These are phyloP conservation scores for Punctoribates punctum DNA, from an alignment of 2,888 invertebrate genomes.

Conservation along the genomic window DNA sequence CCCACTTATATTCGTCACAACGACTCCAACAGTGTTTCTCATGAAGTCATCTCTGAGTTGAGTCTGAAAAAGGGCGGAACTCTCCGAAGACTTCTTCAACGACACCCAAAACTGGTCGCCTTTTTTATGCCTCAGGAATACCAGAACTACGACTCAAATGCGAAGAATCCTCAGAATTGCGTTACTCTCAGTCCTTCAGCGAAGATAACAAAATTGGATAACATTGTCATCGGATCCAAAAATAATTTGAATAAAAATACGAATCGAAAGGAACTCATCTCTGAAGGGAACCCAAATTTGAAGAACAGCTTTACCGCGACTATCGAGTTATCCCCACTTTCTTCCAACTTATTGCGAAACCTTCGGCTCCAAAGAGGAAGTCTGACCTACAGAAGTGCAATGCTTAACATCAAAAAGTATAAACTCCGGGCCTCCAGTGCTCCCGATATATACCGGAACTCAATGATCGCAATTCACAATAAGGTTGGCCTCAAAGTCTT, in stretches of 20 bases:
- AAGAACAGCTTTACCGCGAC: neutral
- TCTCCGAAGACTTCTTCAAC: slow-evolving; percentile 66
- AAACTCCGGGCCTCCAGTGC: slow-evolving; percentile 78
- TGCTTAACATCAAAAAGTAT: slow-evolving; percentile 74
- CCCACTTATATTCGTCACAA: slow-evolving; percentile 67
- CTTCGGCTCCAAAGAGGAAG: slow-evolving; percentile 62
- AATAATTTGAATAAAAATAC: neutral
- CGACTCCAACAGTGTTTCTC: neutral
- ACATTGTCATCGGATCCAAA: neutral
- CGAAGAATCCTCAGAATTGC: slow-evolving; percentile 17
- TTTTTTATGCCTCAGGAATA: slow-evolving; percentile 42
- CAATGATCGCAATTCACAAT: slow-evolving; percentile 76
- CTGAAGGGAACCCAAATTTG: neutral
- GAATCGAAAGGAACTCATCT: neutral
- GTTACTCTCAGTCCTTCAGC: neutral
- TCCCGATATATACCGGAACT: slow-evolving; percentile 81
- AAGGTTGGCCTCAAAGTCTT: slow-evolving; percentile 59
- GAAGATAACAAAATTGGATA: neutral
- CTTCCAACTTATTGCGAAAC: slow-evolving; percentile 65
- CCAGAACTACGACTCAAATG: slow-evolving; percentile 32
- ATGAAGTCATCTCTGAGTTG: slow-evolving; percentile 55
- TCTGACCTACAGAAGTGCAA: slow-evolving; percentile 76
- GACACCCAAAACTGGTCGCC: slow-evolving; percentile 67
- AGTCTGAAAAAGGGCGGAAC: slow-evolving; percentile 43
- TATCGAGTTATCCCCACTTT: neutral